These are phyloP conservation scores for Ceratotherium simum DNA, from an alignment of 2,113 vertebrate species.

Conservation along the genomic window DNA sequence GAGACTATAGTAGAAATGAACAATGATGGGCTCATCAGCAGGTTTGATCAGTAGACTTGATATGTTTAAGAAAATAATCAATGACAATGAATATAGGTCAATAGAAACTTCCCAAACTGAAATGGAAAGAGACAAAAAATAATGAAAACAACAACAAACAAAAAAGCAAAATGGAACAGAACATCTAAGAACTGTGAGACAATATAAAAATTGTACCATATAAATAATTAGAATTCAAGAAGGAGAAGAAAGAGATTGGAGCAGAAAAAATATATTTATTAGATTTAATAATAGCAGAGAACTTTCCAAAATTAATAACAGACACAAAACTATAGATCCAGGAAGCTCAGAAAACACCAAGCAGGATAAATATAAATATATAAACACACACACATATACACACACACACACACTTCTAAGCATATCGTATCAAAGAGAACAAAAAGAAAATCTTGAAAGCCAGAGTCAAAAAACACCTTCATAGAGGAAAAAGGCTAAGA, in stretches of 20 bases:
- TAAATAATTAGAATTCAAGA: not conserved
- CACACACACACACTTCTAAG: not conserved
- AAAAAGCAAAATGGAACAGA: not conserved
- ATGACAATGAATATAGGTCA: not conserved
- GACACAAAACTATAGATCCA: not conserved
- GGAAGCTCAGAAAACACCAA: not conserved
- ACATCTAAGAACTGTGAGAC: not conserved
- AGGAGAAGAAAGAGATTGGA: not conserved
- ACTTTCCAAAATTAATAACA: not conserved
- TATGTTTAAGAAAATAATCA: not conserved
- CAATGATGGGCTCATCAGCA: not conserved
- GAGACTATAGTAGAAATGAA: not conserved
- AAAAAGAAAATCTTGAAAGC: not conserved
- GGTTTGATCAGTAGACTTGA: not conserved
- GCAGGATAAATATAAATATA: not conserved
- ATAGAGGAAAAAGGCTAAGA: not conserved
- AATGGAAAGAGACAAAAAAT: not conserved
- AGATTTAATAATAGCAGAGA: not conserved
- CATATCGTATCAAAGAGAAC: not conserved
- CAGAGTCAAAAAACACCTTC: not conserved
- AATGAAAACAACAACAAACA: not conserved
- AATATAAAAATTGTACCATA: not conserved
- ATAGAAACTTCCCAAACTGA: not conserved
- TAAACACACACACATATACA: not conserved
- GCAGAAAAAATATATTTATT: not conserved